A percentile compares a stretch with the other conserved stretches of the same genome.
phyloP scores from a whole-genome alignment of 2,888 invertebrate genomes.

The Galeopsomyia nigrocyanea region DNA sequence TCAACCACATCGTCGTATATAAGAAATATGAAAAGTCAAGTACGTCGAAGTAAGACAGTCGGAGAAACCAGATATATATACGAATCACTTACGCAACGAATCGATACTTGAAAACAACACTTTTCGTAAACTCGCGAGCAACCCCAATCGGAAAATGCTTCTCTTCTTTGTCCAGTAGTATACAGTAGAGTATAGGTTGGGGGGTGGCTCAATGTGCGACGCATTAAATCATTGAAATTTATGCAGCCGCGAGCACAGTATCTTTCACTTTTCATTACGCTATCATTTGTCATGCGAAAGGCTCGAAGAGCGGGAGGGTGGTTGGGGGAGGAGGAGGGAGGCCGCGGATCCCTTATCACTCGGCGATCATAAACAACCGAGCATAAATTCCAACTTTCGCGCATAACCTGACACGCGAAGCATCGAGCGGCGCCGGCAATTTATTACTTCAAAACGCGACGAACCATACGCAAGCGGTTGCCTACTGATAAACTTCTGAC shows the following conservation, averaged over 20 bases:
- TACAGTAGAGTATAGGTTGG: constrained; percentile 56
- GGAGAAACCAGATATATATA: no score
- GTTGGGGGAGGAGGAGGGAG: background rate
- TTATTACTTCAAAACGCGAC: constrained; percentile 65
- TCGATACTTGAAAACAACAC: constrained; percentile 17
- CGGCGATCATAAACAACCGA: constrained; percentile 68
- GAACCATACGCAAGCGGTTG: constrained; percentile 55
- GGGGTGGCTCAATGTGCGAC: constrained; percentile 58
- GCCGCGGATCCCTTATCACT: constrained; percentile 68
- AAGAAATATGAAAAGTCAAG: no score
- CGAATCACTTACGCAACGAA: background rate
- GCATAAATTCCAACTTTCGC: constrained; percentile 69
- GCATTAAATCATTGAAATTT: constrained; percentile 70
- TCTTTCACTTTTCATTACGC: constrained; percentile 70
- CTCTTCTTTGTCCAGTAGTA: constrained; percentile 29
- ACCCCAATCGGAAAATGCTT: constrained; percentile 29
- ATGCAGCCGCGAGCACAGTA: constrained; percentile 66
- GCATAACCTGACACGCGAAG: constrained; percentile 64
- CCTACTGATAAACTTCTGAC: constrained; percentile 51
- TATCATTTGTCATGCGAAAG: constrained; percentile 67
- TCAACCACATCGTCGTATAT: no score
- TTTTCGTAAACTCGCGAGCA: background rate
- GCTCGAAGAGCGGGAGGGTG: background rate
- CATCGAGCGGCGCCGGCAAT: constrained; percentile 57
- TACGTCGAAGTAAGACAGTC: no score